Conservation (phyloP, 2,888 invertebrate species). For the Hipparchia sbordonii region DNA sequence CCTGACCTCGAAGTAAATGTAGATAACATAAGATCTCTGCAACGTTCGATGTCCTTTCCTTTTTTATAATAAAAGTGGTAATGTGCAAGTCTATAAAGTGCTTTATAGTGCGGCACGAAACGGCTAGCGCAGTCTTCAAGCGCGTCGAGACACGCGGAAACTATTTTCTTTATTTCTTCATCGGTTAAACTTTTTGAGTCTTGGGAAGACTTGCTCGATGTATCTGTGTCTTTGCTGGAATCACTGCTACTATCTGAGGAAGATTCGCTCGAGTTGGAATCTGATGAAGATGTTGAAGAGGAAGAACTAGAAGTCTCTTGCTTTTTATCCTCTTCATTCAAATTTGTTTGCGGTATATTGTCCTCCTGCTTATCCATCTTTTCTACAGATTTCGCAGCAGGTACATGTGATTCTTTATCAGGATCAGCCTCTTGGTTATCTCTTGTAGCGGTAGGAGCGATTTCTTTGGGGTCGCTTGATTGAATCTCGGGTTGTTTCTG, state of each 20-base stretch:
- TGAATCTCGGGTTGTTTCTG: slow-evolving; percentile 30
- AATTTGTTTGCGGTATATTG: slow-evolving; percentile 42
- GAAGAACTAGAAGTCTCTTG: slow-evolving; percentile 68
- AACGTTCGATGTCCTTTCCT: slow-evolving; percentile 86
- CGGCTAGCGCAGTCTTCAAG: slow-evolving; percentile 92
- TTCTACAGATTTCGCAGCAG: slow-evolving; percentile 27
- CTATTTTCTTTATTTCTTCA: slow-evolving; percentile 83
- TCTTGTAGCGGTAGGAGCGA: slow-evolving; percentile 26
- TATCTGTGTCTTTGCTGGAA: slow-evolving; percentile 79
- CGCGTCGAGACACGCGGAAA: slow-evolving; percentile 88
- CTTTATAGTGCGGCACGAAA: slow-evolving; percentile 96
- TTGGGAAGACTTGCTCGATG: slow-evolving; percentile 68
- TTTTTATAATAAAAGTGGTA: slow-evolving; percentile 89
- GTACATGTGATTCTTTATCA: slow-evolving; percentile 18
- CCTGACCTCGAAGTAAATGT: slow-evolving; percentile 86
- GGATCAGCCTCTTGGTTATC: slow-evolving; percentile 15
- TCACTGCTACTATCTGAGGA: slow-evolving; percentile 79
- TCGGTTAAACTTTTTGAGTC: slow-evolving; percentile 70
- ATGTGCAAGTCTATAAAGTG: slow-evolving; percentile 93
- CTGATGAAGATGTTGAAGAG: slow-evolving; percentile 72
- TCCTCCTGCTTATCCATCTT: slow-evolving; percentile 42
- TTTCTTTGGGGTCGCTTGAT: slow-evolving; percentile 45
- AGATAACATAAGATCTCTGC: slow-evolving; percentile 87
- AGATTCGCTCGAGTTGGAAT: slow-evolving; percentile 83
- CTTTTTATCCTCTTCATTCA: slow-evolving; percentile 52